These are phyloP conservation scores for Falcunculus frontatus DNA, from an alignment of 2,113 vertebrate genomes.

Conservation along the genomic window DNA sequence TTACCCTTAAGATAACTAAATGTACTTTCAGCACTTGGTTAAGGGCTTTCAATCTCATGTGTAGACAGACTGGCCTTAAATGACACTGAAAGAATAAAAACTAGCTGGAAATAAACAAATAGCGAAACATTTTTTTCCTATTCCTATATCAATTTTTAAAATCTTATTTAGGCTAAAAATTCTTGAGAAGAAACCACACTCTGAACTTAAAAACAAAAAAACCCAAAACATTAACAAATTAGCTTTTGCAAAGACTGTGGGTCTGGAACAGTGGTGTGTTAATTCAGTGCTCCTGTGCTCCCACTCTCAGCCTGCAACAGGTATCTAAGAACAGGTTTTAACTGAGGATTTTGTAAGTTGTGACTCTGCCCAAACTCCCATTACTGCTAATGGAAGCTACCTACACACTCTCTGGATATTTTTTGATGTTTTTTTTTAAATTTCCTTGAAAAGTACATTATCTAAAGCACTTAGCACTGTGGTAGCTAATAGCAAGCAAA, in stretches of 20 bases:
- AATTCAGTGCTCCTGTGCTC: neutral
- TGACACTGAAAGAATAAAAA: neutral
- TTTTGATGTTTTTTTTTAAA: neutral
- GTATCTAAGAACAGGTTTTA: slow-evolving; percentile 27
- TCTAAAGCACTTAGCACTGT: slow-evolving; percentile 32
- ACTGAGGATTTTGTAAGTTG: slow-evolving; percentile 38
- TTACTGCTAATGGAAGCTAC: slow-evolving; percentile 57
- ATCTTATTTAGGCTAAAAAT: neutral
- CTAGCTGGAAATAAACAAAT: neutral
- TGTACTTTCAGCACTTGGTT: neutral
- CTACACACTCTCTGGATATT: neutral
- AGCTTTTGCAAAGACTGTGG: neutral
- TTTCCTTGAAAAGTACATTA: slow-evolving; percentile 36
- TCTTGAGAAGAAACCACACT: neutral
- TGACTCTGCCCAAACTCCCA: slow-evolving; percentile 9
- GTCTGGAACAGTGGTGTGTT: neutral
- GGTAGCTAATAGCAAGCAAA: neutral
- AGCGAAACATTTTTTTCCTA: neutral
- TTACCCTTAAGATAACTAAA: neutral
- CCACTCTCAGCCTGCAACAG: neutral
- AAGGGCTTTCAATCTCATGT: neutral
- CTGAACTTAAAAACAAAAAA: neutral
- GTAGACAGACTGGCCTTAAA: neutral
- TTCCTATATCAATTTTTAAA: neutral
- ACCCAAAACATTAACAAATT: neutral